These are phyloP conservation scores for Eulemur mongoz DNA, from an alignment of 2,797 vertebrate species.

Conservation along the genomic window DNA sequence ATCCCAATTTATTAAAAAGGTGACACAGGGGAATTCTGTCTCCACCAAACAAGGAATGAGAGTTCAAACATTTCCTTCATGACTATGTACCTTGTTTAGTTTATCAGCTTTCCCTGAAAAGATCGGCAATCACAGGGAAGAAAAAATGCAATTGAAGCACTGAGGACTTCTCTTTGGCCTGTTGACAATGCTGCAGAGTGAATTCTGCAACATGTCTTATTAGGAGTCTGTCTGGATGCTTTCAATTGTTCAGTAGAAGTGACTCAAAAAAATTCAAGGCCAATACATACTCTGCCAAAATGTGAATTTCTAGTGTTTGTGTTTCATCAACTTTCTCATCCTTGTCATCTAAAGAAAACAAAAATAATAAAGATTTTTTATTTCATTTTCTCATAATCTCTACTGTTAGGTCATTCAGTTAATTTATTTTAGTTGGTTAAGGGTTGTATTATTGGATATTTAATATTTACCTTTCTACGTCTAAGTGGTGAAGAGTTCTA, in stretches of 20 bases:
- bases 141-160: not conserved
- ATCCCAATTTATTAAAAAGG: constrained; percentile 17
- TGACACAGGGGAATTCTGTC: not conserved
- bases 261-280: constrained; percentile 54
- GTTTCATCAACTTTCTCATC: not conserved
- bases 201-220: constrained; percentile 52
- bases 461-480: not conserved
- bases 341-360: not conserved
- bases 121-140: not conserved
- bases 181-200: not conserved
- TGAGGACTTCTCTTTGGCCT: constrained; percentile 16
- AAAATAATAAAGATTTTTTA: constrained; percentile 47
- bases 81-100: not conserved
- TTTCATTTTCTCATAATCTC: constrained; percentile 15
- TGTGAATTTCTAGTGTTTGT: constrained; percentile 9
- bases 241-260: constrained; percentile 45
- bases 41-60: not conserved
- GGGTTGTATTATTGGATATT: not conserved
- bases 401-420: not conserved
- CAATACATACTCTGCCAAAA: not conserved
- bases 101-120: constrained; percentile 23
- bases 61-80: not conserved
- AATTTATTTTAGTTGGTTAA: not conserved
- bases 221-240: constrained; percentile 30
- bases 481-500: not conserved